Evolutionary conservation across 2,113 vertebrate genomes (phyloP).

Genomic region (Spea bombifrons): DNA sequence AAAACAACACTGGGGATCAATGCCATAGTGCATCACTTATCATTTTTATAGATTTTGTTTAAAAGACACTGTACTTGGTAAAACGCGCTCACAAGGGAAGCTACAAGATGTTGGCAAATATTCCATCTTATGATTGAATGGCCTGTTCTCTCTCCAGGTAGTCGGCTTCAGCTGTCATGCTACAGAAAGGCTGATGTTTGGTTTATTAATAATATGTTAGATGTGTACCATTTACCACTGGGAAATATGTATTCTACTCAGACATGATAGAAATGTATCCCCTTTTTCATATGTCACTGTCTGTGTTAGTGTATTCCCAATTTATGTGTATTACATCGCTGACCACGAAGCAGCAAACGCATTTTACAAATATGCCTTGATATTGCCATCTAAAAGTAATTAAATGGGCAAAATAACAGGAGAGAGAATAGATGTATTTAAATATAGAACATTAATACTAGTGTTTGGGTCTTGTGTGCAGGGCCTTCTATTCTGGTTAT

Average conservation of each 20-base stretch:
- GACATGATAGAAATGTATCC: background rate
- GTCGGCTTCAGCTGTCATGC: background rate
- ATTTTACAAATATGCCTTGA: too few relatives aligned
- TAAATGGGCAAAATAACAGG: too few relatives aligned
- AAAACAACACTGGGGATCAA: too few relatives aligned
- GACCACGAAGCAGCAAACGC: background rate
- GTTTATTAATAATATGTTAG: conserved; percentile 20
- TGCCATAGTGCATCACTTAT: too few relatives aligned
- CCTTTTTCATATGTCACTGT: conserved; percentile 18
- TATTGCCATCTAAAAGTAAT: too few relatives aligned
- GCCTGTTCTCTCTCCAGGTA: background rate
- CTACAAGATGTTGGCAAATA: background rate
- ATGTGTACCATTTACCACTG: conserved; percentile 7
- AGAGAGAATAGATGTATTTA: too few relatives aligned
- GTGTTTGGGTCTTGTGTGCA: too few relatives aligned
- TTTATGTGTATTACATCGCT: background rate
- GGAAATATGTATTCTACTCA: conserved; percentile 21
- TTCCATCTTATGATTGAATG: conserved; percentile 15
- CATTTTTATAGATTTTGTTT: too few relatives aligned
- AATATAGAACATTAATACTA: too few relatives aligned
- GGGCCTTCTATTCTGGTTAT: too few relatives aligned
- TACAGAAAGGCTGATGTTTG: conserved; percentile 6
- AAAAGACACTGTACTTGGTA: too few relatives aligned
- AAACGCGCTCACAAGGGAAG: background rate
- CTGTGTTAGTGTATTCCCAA: conserved; percentile 9